These are phyloP conservation scores for Sarcoramphus papa DNA, from an alignment of 2,797 vertebrate species.

Conservation along the genomic window DNA sequence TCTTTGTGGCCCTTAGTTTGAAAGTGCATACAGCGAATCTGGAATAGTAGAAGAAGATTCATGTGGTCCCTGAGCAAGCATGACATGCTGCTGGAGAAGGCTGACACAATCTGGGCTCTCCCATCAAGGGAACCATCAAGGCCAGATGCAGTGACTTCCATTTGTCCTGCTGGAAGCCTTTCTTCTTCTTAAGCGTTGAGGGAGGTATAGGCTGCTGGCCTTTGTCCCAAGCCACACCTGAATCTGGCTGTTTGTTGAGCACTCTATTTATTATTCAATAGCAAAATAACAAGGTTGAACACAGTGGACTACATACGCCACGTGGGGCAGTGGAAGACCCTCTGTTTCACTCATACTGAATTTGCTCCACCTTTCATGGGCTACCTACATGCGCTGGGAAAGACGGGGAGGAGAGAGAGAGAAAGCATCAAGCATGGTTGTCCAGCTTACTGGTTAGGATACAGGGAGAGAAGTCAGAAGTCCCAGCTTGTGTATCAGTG, in stretches of 20 bases:
- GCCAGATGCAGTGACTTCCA: neutral
- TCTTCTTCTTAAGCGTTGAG: neutral
- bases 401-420: neutral
- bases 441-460: neutral
- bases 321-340: neutral
- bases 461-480: neutral
- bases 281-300: neutral
- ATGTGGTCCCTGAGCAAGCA: neutral
- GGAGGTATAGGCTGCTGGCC: neutral
- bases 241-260: neutral
- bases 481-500: neutral
- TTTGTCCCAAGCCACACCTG: neutral
- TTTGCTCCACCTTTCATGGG: neutral
- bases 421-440: neutral
- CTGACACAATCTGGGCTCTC: neutral
- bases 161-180: neutral
- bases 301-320: neutral
- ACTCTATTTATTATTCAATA: neutral
- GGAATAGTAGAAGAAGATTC: neutral
- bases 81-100: neutral
- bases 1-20: neutral
- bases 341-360: neutral
- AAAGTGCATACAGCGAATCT: neutral
- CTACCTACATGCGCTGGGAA: neutral
- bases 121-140: neutral